Conservation (phyloP, 2,113 vertebrate species). For the Tiliqua scincoides region DNA sequence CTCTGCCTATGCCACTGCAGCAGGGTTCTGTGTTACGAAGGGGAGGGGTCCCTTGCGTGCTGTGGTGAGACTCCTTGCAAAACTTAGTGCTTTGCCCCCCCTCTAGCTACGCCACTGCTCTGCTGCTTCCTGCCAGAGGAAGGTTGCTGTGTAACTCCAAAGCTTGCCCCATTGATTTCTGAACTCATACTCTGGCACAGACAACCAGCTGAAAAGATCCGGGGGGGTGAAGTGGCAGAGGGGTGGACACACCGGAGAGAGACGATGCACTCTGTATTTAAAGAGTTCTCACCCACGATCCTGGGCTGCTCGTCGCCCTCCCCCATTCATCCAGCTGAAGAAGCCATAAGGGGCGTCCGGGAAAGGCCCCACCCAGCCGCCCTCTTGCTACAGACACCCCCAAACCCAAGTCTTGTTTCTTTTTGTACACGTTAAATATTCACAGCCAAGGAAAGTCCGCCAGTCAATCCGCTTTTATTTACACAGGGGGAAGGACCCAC, state of each 20-base stretch:
- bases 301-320: no score
- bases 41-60: no score
- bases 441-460: conserved; percentile 85
- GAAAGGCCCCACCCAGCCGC: background rate
- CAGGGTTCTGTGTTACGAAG: no score
- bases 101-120: no score
- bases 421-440: conserved; percentile 89
- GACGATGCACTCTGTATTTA: background rate
- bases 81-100: no score
- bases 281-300: no score
- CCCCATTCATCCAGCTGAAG: no score
- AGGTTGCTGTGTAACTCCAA: background rate
- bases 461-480: conserved; percentile 83
- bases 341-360: no score
- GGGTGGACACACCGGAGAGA: background rate
- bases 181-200: background rate
- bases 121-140: background rate
- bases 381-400: background rate
- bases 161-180: background rate
- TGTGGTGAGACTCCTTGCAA: no score
- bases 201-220: background rate
- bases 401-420: conserved; percentile 74
- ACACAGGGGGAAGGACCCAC: conserved; percentile 81
- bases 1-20: no score
- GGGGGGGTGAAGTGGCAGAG: background rate